Evolutionary conservation across 2,888 invertebrate species (phyloP), one percentile per base, ranked within the genome.

Genomic region (Aporophyla nigra): DNA sequence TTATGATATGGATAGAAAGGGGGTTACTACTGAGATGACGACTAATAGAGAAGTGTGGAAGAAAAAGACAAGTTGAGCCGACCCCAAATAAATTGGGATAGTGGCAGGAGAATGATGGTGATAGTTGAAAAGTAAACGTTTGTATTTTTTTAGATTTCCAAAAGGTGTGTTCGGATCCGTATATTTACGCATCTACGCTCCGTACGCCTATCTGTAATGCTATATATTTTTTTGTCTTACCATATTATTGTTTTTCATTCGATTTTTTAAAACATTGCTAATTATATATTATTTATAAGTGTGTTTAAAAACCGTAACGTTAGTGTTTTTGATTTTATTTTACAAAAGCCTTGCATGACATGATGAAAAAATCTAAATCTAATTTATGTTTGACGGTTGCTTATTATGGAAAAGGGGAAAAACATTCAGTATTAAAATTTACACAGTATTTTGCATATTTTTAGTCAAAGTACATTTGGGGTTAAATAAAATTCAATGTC

Each of bases 401-500:
- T 27, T 27, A 71, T 10, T 33, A 43, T 24, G 19, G n/a, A 21
- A 24, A 27, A 40, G 14, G 12, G 1, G 1, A 27, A 49, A 33
- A 6, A 49, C 0, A 51, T 40, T 1, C 12, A 19, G 14, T 9
- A 27, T 24, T 14, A n/a, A 6, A 40, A 3, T 21, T 21, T 21
- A 46, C 10, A 69, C 0, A 43, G 24, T 19, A 2, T 53, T 71
- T 21, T 43, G 27, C n/a, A 46, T 33, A 7, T 27, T 27, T 54
- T 49, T 46, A n/a, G 9, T 1, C 16, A 70, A 43, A 27, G 2
- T 53, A 59, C 14, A 7, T 33, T 24, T 33, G 7, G 27, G 49
- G 24, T 71, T 71, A 71, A 54, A n/a, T 10, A n/a, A 9, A 62
- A 62, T 51, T 63, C 9, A 24, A 63, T 40, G 10, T 16, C 74